Base-by-base conservation (phyloP, 2,797 vertebrate species). In the Chrosomus eos region DNA sequence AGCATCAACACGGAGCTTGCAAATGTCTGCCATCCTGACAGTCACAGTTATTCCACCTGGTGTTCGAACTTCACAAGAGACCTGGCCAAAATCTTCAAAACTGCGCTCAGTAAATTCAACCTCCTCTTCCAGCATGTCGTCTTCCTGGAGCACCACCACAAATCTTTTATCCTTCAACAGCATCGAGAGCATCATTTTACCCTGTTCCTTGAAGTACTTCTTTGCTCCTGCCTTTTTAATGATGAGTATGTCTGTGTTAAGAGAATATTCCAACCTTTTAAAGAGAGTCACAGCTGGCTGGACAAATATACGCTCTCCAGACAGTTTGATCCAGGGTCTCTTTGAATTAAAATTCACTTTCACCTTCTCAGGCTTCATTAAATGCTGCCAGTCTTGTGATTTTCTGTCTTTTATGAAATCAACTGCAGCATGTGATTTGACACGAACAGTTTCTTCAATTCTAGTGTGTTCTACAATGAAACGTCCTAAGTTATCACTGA, bases 191-290 rank as follows among this genome's bases (percentile, higher is more conserved):
- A 88, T 91, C 0, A 85, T 0, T 5, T 71, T 60, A 53, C 92
- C 89, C 51, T 93, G 92, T 1, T 92, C 90, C 80, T 53, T 87
- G 85, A 97, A 98, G 80, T 94, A 93, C 58, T 95, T 94, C 84
- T 92, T 96, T n/a, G 93, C 94, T 71, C 97, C 97, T 0, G 97
- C 96, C 66, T 95, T 97, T 87, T 94, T 91, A 60, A 97, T 88
- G 1, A 0, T 28, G 7, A 96, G 84, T 0, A 8, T 89, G 62
- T 93, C 93, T 5, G 86, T 83, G 73, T 48, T 80, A n/a, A 98
- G 85, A 2, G 80, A 82, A 1, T 78, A 74, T 0, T 84, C 1
- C 31, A 94, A 51, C 28, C 92, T 58, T 71, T 84, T 84, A n/a
- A 97, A 70, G 0, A 3, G 11, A 0, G 40, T 4, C 53, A 87